Conservation (phyloP, 2,888 invertebrate species). For the Tromatobia lineatoria region DNA sequence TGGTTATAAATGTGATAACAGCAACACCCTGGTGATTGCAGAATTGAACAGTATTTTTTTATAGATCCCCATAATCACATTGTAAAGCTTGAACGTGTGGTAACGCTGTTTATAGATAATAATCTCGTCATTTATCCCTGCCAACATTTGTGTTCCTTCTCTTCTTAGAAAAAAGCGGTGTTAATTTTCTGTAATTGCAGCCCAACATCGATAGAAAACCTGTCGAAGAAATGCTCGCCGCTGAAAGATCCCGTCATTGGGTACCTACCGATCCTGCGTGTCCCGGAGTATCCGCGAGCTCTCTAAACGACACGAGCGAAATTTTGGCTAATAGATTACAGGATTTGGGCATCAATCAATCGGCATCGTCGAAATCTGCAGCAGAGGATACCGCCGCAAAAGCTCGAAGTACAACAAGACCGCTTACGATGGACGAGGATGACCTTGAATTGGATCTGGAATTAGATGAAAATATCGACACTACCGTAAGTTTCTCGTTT, state of each 20-base stretch:
- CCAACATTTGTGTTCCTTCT: not conserved
- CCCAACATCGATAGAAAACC: conserved; percentile 90
- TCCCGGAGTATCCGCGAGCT: conserved; percentile 42
- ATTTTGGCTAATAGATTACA: conserved; percentile 75
- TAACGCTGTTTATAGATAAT: conserved; percentile 66
- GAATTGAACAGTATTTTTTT: conserved; percentile 37
- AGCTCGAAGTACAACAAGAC: conserved; percentile 78
- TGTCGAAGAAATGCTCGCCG: conserved; percentile 90
- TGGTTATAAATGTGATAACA: conserved; percentile 70
- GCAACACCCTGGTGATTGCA: conserved; percentile 55
- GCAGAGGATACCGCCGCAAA: conserved; percentile 72
- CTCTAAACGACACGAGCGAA: conserved; percentile 68
- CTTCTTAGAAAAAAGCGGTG: not conserved
- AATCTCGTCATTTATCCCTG: conserved; percentile 15
- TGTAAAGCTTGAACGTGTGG: conserved; percentile 68
- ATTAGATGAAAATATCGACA: conserved; percentile 93
- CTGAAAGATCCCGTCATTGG: conserved; percentile 87
- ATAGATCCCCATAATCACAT: conserved; percentile 71
- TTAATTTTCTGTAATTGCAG: conserved; percentile 79
- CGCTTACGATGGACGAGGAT: conserved; percentile 86
- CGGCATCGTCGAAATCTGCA: conserved; percentile 52
- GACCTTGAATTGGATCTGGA: conserved; percentile 94
- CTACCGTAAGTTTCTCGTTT: conserved; percentile 87
- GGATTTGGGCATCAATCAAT: conserved; percentile 75
- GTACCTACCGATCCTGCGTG: conserved; percentile 74